These are phyloP conservation scores for Harpalus rufipes DNA, from an alignment of 2,888 invertebrate species.

Conservation along the genomic window DNA sequence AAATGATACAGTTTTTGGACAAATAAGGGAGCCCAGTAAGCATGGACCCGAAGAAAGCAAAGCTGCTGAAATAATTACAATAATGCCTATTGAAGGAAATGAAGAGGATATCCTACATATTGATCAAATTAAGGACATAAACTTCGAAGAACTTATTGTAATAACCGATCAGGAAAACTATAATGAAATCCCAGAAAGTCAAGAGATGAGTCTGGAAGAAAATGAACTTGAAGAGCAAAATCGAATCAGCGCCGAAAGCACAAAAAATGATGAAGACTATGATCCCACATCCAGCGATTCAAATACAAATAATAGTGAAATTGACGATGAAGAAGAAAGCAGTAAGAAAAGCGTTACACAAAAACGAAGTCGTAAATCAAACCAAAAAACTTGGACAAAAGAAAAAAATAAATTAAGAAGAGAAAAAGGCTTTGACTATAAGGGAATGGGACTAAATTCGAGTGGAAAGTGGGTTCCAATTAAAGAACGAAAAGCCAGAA, in stretches of 20 bases:
- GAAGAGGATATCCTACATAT: slow-evolving; percentile 5
- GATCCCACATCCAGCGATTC: not conserved
- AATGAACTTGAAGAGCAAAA: not conserved
- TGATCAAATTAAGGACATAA: not conserved
- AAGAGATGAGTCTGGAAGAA: slow-evolving; percentile 9
- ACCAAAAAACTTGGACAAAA: not conserved
- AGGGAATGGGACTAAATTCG: not conserved
- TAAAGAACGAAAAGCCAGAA: slow-evolving; percentile 6
- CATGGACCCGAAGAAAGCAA: slow-evolving; percentile 10
- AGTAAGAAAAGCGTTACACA: slow-evolving; percentile 4
- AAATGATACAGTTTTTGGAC: slow-evolving; percentile 1
- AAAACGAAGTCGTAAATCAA: slow-evolving; percentile 3
- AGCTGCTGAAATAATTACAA: slow-evolving; percentile 16
- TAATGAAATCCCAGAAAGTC: not conserved
- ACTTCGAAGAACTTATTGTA: slow-evolving; percentile 1
- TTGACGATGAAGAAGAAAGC: not conserved
- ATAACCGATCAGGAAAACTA: not conserved
- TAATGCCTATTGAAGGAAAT: slow-evolving; percentile 7
- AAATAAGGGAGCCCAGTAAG: not conserved
- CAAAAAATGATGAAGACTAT: not conserved
- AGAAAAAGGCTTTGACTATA: slow-evolving; percentile 7
- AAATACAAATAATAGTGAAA: not conserved
- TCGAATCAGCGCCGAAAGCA: not conserved
- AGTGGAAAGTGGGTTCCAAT: not conserved
- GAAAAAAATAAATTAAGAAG: slow-evolving; percentile 11